These are phyloP conservation scores for Anarsia innoxiella DNA, from an alignment of 2,888 invertebrate species.

Conservation along the genomic window DNA sequence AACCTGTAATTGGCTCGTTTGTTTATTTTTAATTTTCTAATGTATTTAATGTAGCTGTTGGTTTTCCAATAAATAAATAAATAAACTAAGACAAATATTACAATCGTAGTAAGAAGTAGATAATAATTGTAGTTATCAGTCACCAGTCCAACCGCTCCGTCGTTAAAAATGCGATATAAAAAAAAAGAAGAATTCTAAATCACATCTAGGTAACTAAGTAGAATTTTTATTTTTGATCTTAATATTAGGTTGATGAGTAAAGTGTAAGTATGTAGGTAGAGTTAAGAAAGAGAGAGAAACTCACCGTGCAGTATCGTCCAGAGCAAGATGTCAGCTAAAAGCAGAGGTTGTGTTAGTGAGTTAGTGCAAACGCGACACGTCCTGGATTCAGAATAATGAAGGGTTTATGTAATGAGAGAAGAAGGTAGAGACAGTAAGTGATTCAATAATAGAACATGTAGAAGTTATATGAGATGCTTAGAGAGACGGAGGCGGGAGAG, in stretches of 20 bases:
- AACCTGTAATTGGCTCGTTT: too few species aligned
- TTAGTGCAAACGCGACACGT: conserved; percentile 36
- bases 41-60: too few species aligned
- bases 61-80: background rate
- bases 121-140: too few species aligned
- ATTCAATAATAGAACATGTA: background rate
- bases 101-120: too few species aligned
- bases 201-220: too few species aligned
- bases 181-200: too few species aligned
- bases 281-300: conserved; percentile 30
- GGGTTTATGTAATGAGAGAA: conserved; percentile 1
- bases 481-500: conserved; percentile 1
- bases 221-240: too few species aligned
- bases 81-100: background rate
- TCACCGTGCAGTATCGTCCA: conserved; percentile 64
- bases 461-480: background rate
- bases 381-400: conserved; percentile 13
- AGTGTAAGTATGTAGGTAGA: too few species aligned
- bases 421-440: conserved; percentile 8
- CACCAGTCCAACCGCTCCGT: too few species aligned
- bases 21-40: too few species aligned
- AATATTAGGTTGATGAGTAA: too few species aligned
- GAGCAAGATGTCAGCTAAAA: conserved; percentile 61
- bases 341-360: conserved; percentile 57
- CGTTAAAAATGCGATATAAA: too few species aligned